Evolutionary conservation across 2,888 invertebrate species (phyloP).

Genomic region (Schizotus pectinicornis): DNA sequence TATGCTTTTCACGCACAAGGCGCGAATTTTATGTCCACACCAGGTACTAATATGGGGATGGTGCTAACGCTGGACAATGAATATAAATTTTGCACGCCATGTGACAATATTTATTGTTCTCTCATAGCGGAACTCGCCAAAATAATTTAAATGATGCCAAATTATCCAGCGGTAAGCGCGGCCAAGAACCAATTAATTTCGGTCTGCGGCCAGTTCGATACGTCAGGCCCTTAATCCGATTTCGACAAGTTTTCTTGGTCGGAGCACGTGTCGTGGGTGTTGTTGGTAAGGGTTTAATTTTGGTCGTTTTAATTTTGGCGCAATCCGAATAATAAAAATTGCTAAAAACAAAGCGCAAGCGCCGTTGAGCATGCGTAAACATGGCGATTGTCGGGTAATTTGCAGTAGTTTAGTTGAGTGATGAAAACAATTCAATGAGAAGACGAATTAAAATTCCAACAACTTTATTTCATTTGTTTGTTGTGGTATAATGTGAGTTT

Average conservation of each 20-base stretch:
- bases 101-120: background rate
- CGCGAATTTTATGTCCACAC: no score
- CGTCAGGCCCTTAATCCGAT: background rate
- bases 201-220: no score
- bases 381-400: constrained; percentile 41
- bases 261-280: background rate
- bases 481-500: constrained; percentile 40
- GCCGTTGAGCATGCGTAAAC: constrained; percentile 40
- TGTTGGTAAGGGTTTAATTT: constrained; percentile 2
- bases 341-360: constrained; percentile 4
- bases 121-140: background rate
- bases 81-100: background rate
- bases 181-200: no score
- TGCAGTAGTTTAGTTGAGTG: constrained; percentile 32
- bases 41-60: no score
- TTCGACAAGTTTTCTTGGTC: background rate
- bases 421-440: constrained; percentile 43
- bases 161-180: background rate
- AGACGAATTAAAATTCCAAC: constrained; percentile 30
- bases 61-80: no score
- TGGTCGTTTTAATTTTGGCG: constrained; percentile 29
- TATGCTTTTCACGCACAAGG: constrained; percentile 3
- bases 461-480: constrained; percentile 34
- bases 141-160: background rate
- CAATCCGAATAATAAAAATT: constrained; percentile 16